A percentile compares a stretch with the other conserved stretches of the same genome.
These are phyloP conservation scores for Nyleta sp. DNA, from an alignment of 2,888 invertebrate species.

Conservation along the genomic window DNA sequence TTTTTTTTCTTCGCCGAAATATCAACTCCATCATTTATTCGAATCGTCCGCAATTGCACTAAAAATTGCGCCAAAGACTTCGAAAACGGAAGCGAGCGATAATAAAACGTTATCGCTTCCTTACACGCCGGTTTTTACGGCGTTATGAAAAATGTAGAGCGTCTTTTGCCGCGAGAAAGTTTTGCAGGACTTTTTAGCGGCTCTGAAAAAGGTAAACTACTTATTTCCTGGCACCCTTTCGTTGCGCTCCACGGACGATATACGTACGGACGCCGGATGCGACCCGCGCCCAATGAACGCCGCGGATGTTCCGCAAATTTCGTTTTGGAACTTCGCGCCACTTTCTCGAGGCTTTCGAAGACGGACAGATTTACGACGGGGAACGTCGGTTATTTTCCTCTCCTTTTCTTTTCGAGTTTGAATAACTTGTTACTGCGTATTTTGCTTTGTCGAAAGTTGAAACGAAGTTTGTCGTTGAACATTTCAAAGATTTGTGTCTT, in stretches of 20 bases:
- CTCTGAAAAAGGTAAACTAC: conserved; percentile 34
- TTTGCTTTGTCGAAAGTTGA: too few species aligned
- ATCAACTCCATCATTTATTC: too few species aligned
- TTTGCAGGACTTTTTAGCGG: conserved; percentile 11
- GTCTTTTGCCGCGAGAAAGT: conserved; percentile 29
- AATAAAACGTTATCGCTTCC: conserved; percentile 37
- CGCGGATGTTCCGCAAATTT: conserved; percentile 36
- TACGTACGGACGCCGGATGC: conserved; percentile 9
- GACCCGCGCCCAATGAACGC: conserved; percentile 21
- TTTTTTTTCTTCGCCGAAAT: neutral
- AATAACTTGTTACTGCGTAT: too few species aligned
- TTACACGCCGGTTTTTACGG: conserved; percentile 7
- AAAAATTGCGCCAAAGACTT: neutral
- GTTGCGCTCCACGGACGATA: conserved; percentile 11
- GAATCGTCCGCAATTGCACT: neutral
- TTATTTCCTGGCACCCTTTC: conserved; percentile 39
- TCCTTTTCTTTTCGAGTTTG: too few species aligned
- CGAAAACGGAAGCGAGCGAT: conserved; percentile 12
- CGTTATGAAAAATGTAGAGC: conserved; percentile 29
- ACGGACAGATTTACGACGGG: neutral
- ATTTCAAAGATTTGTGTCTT: too few species aligned
- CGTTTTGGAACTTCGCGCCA: conserved; percentile 15
- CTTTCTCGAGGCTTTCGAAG: conserved; percentile 12
- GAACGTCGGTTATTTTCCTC: too few species aligned
- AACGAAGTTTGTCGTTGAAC: too few species aligned